These are phyloP conservation scores for Caenorhabditis tropicalis DNA, from an alignment of 1,140 invertebrate genomes.

Conservation along the genomic window DNA sequence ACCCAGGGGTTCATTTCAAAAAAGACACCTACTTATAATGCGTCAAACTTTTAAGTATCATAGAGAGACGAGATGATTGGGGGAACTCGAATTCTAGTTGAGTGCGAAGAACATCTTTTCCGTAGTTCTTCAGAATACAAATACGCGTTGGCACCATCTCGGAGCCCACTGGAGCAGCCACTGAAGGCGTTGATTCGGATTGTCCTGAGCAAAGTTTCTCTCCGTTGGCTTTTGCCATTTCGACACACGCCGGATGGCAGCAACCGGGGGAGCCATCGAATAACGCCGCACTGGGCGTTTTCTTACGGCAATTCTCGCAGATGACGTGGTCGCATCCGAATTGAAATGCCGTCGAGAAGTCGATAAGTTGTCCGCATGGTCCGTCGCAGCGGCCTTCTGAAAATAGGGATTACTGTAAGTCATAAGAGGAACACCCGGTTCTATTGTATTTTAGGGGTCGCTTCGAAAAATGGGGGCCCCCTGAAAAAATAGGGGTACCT, in stretches of 20 bases:
- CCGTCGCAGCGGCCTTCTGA: conserved; percentile 8
- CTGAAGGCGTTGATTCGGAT: not conserved
- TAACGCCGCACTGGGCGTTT: not conserved
- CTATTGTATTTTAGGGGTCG: too few relatives aligned
- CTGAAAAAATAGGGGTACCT: too few relatives aligned
- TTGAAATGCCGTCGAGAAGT: not conserved
- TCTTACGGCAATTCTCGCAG: not conserved
- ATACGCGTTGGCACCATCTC: not conserved
- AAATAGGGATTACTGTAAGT: too few relatives aligned
- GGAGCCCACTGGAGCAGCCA: not conserved
- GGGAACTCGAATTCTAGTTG: not conserved
- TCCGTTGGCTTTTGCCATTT: not conserved
- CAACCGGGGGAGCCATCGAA: conserved; percentile 6
- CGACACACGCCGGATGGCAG: not conserved
- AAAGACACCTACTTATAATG: not conserved
- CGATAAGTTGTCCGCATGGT: not conserved
- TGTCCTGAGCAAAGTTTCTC: not conserved
- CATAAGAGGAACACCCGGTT: too few relatives aligned
- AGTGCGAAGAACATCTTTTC: not conserved
- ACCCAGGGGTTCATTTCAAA: not conserved
- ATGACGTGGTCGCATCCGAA: conserved; percentile 5
- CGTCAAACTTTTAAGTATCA: not conserved
- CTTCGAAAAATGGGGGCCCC: too few relatives aligned
- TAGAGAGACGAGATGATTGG: not conserved
- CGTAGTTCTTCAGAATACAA: conserved; percentile 10